These are phyloP conservation scores for Drosophila bunnanda DNA, from an alignment of 2,888 invertebrate species.

Conservation along the genomic window DNA sequence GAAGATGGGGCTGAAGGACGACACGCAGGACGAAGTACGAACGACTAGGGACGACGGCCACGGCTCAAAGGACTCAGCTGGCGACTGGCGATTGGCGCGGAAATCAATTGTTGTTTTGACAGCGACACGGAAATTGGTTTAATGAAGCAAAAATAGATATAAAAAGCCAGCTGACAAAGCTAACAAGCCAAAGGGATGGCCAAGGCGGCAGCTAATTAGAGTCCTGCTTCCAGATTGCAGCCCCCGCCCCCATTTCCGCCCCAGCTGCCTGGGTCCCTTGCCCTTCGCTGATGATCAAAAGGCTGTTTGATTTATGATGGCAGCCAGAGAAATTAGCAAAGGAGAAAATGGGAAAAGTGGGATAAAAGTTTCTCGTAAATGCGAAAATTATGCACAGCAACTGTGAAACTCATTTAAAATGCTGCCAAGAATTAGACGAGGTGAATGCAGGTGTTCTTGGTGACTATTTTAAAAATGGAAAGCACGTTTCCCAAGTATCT, in stretches of 20 bases:
- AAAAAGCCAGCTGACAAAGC: conserved; percentile 73
- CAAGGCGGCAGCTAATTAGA: conserved; percentile 70
- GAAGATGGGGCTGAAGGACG: background rate
- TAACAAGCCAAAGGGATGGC: conserved; percentile 64
- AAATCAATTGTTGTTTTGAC: conserved; percentile 81
- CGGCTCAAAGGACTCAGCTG: conserved; percentile 61
- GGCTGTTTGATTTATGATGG: conserved; percentile 78
- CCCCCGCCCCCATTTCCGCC: conserved; percentile 13
- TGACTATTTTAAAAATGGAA: conserved; percentile 6
- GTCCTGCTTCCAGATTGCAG: conserved; percentile 65
- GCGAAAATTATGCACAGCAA: conserved; percentile 70
- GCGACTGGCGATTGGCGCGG: conserved; percentile 72
- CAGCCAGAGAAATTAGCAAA: conserved; percentile 69
- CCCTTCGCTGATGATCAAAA: conserved; percentile 68
- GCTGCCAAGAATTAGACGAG: conserved; percentile 40
- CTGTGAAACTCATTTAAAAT: conserved; percentile 69
- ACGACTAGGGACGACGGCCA: background rate
- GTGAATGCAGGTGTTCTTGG: conserved; percentile 21
- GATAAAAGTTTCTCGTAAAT: conserved; percentile 67
- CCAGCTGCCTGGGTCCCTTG: conserved; percentile 11
- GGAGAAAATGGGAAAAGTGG: conserved; percentile 21
- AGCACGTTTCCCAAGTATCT: background rate
- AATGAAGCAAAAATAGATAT: conserved; percentile 77
- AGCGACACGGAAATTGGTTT: conserved; percentile 80
- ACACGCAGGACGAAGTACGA: conserved; percentile 1